phyloP scores from a whole-genome alignment of 2,113 vertebrate genomes.

The Lycaon pictus region DNA sequence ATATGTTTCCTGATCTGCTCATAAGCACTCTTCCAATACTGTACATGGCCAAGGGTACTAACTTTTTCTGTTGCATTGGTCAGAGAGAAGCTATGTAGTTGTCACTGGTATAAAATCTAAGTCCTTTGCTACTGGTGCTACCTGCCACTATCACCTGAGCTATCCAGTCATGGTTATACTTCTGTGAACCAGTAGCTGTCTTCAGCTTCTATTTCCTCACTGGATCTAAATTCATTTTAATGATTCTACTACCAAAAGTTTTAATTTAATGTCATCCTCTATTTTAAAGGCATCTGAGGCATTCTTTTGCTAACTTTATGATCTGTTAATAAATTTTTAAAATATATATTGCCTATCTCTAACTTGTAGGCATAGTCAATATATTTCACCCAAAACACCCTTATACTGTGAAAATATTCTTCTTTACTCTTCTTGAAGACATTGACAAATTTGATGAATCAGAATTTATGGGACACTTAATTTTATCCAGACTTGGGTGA shows the following conservation, averaged over 20 bases:
- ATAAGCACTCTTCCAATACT: neutral
- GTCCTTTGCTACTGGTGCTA: neutral
- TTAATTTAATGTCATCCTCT: neutral
- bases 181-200: neutral
- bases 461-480: neutral
- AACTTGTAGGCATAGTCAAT: neutral
- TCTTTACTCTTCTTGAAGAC: neutral
- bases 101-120: neutral
- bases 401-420: neutral
- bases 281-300: neutral
- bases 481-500: neutral
- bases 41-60: neutral
- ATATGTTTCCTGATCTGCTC: neutral
- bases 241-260: neutral
- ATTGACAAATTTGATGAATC: neutral
- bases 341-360: neutral
- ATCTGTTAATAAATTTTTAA: neutral
- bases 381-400: neutral
- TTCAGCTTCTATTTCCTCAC: neutral
- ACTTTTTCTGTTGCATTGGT: neutral
- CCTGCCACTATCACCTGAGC: accelerated
- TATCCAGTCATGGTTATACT: neutral
- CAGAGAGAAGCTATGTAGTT: neutral
- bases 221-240: neutral
- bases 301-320: neutral